phyloP scores from a whole-genome alignment of 1,140 invertebrate species.

The Trinorchestia longiramus region DNA sequence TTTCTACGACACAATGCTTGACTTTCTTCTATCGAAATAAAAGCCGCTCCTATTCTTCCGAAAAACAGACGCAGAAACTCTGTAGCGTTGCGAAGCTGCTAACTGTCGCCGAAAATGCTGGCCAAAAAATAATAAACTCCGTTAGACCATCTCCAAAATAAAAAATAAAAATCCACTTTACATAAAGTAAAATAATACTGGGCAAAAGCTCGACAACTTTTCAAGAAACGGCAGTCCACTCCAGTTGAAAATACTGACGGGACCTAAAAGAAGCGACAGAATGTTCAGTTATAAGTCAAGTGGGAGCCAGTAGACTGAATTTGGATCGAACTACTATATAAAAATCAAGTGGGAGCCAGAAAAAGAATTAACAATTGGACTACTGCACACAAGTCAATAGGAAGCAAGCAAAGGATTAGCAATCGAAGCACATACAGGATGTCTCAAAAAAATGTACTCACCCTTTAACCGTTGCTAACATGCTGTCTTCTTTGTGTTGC shows the following conservation, averaged over 20 bases:
- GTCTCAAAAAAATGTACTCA: too few species aligned
- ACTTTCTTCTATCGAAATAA: background rate
- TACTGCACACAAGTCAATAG: too few species aligned
- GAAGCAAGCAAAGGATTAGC: too few species aligned
- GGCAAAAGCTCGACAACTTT: background rate
- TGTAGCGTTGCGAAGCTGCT: background rate
- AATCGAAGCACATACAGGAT: too few species aligned
- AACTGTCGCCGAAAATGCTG: background rate
- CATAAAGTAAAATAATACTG: background rate
- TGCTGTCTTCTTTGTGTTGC: too few species aligned
- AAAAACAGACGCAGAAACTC: background rate
- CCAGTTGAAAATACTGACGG: background rate
- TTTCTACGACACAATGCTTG: background rate
- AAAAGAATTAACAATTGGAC: too few species aligned
- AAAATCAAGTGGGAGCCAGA: too few species aligned
- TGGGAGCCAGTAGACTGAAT: background rate
- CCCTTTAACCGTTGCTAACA: too few species aligned
- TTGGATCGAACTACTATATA: too few species aligned
- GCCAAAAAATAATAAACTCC: background rate
- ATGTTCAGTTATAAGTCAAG: background rate
- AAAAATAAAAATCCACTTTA: background rate
- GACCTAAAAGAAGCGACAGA: background rate
- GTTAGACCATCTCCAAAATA: background rate
- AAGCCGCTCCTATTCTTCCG: background rate
- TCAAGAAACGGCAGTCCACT: background rate